Conservation (phyloP, 2,797 vertebrate genomes). For the Allobates femoralis region DNA sequence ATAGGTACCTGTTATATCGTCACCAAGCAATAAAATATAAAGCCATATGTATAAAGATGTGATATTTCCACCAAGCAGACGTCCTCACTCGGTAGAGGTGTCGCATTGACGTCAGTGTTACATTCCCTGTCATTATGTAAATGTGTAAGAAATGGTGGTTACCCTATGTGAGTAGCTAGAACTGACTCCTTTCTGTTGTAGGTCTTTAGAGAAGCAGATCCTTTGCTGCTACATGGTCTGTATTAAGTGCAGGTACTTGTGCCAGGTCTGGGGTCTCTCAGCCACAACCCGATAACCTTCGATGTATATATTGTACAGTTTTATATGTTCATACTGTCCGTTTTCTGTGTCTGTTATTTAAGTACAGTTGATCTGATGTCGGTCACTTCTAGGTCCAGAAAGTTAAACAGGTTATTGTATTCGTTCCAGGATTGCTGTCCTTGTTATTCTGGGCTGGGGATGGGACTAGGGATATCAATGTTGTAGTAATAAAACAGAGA, state of each 20-base stretch:
- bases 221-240: slow-evolving; percentile 32
- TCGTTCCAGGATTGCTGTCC: not conserved
- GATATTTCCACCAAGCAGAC: not conserved
- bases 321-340: slow-evolving; percentile 36
- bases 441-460: slow-evolving; percentile 11
- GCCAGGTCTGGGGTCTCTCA: not conserved
- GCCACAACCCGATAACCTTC: not conserved
- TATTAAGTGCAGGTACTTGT: slow-evolving; percentile 22
- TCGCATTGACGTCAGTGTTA: not conserved
- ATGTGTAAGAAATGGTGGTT: not conserved
- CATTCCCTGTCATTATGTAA: not conserved
- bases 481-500: not conserved
- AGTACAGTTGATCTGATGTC: slow-evolving; percentile 24
- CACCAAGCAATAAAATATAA: slow-evolving; percentile 3
- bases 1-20: not conserved
- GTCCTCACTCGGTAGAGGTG: not conserved
- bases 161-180: not conserved
- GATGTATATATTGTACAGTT: slow-evolving; percentile 55
- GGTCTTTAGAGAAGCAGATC: not conserved
- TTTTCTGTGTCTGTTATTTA: slow-evolving; percentile 54
- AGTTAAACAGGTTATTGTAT: not conserved
- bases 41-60: not conserved
- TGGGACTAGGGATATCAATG: not conserved
- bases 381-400: not conserved
- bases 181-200: not conserved